These are phyloP conservation scores for Microcebus ravelobensis DNA, from an alignment of 2,113 vertebrate species.

Conservation along the genomic window DNA sequence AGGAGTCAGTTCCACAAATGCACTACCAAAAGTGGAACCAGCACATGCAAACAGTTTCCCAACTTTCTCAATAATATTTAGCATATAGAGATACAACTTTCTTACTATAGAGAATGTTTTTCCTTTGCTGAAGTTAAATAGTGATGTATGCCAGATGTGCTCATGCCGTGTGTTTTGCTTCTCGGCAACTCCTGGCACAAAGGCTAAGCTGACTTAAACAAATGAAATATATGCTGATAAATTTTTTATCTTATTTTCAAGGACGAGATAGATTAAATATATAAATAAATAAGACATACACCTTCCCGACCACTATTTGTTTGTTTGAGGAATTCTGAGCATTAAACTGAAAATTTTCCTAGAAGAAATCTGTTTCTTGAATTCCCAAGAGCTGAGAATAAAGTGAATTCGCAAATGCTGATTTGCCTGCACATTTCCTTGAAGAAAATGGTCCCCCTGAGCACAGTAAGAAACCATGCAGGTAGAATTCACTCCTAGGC, in stretches of 20 bases:
- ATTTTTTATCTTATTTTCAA: not conserved
- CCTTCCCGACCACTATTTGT: not conserved
- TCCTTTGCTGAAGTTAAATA: not conserved
- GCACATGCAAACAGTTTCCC: not conserved
- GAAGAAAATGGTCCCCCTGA: not conserved
- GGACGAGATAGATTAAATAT: not conserved
- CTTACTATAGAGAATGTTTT: not conserved
- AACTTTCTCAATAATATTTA: not conserved
- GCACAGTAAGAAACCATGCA: conserved; percentile 6
- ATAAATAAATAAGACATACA: not conserved
- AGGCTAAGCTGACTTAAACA: not conserved
- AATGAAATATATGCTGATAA: not conserved
- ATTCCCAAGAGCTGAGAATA: conserved; percentile 36
- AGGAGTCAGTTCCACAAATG: not conserved
- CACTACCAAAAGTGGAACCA: not conserved
- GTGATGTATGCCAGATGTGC: not conserved
- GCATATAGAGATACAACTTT: not conserved
- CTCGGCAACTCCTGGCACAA: not conserved
- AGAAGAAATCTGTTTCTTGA: conserved; percentile 52
- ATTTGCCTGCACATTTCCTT: conserved; percentile 22
- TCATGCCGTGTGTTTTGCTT: not conserved
- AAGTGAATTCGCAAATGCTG: conserved; percentile 34
- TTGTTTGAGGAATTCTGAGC: conserved; percentile 19
- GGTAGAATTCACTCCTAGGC: not conserved
- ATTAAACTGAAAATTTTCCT: conserved; percentile 30